phyloP scores from a whole-genome alignment of 1,140 invertebrate genomes.

The Zeugodacus cucurbitae region DNA sequence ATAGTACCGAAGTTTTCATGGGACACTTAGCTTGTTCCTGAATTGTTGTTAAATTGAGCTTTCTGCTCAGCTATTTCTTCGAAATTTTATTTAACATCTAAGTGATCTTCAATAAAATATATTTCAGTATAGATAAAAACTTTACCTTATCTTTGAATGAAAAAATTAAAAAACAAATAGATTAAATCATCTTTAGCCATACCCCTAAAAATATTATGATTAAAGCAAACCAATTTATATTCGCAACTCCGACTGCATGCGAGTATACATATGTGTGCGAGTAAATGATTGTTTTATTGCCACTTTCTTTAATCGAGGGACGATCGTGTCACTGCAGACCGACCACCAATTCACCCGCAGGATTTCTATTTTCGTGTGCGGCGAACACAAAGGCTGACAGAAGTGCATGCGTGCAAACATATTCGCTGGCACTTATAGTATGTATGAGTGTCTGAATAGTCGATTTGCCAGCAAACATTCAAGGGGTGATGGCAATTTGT shows the following conservation, averaged over 20 bases:
- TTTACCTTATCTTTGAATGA: too few relatives aligned
- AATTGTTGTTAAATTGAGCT: too few relatives aligned
- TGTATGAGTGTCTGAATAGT: background rate
- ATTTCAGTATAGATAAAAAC: too few relatives aligned
- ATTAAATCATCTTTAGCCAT: too few relatives aligned
- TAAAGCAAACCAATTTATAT: background rate
- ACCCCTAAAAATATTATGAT: too few relatives aligned
- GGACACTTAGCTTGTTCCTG: too few relatives aligned
- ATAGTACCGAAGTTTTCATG: too few relatives aligned
- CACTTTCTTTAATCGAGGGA: conserved; percentile 13
- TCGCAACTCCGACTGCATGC: background rate
- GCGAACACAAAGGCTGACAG: background rate
- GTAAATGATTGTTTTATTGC: background rate
- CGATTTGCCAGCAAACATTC: background rate
- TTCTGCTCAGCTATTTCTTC: too few relatives aligned
- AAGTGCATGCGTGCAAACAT: background rate
- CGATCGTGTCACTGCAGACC: conserved; percentile 3
- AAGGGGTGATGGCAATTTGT: conserved; percentile 14
- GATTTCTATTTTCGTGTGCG: conserved; percentile 14
- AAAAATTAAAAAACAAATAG: too few relatives aligned
- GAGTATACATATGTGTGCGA: background rate
- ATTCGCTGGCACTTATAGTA: background rate
- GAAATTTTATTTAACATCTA: too few relatives aligned
- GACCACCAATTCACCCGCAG: conserved; percentile 4
- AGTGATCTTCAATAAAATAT: too few relatives aligned